Evolutionary conservation across 1,140 invertebrate genomes (phyloP), one percentile per base, ranked within the genome.

Genomic region (Drosophila albomicans): DNA sequence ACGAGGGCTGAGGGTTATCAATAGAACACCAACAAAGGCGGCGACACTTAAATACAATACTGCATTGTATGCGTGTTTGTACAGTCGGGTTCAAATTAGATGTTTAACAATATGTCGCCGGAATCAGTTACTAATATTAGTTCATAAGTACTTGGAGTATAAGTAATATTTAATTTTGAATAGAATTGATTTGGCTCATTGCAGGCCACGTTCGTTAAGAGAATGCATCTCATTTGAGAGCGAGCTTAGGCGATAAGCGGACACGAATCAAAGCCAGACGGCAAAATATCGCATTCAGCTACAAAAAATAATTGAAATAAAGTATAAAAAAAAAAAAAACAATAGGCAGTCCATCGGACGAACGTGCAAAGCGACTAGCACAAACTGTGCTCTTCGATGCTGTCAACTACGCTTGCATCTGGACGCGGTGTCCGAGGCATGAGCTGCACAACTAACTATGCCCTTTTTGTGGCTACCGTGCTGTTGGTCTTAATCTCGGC

Each of bases 401-500:
- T 67, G 78, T 41, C 28, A 32, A 11, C 35, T 10, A 59, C 48
- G 61, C 20, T 58, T 49, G 65, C 3, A 45, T 28, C 64, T 30
- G 70, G 63, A 52, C 56, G 65, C 65, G 16, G 8, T n/a, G 32
- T 35, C 41, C 54, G 71, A 52, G 59, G 32, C 20, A 75, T 59
- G 41, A 92, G 75, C 65, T 88, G 62, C 57, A 77, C 70, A 58
- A 74, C 73, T 3, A 92, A 92, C 75, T 92, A 82, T 49, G 85
- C 72, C 43, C 64, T 92, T 48, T 66, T 92, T 56, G 20, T 91
- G 73, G 75, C 71, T 63, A 82, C 74, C 16, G 79, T 66, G 10
- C 46, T 91, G 57, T 58, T 92, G 71, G 75, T 91, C 46, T 59
- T 92, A 77, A 91, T 92, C 58, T 84, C 90, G 32, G 89, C 71